A percentile compares a stretch with the other conserved stretches of the same genome.
Evolutionary conservation across 2,113 vertebrate species (phyloP).

Genomic region (Sardina pilchardus): DNA sequence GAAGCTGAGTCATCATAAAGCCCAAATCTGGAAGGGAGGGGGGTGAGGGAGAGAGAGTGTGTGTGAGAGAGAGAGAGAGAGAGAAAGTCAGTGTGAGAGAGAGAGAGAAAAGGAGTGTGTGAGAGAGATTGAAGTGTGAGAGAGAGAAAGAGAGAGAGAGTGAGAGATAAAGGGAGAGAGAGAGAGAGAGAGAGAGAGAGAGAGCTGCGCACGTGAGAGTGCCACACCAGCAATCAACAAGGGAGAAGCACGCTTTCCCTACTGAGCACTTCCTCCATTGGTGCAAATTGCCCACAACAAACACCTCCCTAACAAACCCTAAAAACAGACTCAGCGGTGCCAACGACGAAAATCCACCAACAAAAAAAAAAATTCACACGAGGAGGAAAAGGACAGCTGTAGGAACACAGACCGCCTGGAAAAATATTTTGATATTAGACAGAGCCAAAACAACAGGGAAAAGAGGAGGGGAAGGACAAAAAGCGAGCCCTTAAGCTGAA

Average conservation of each 20-base stretch:
- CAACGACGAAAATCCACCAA: neutral
- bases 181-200: neutral
- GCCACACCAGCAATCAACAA: slow-evolving; percentile 52
- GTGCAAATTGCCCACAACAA: neutral
- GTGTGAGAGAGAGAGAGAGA: too few relatives aligned
- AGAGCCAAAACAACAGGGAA: slow-evolving; percentile 7
- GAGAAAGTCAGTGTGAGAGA: too few relatives aligned
- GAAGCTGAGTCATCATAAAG: slow-evolving; percentile 65
- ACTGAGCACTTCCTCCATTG: slow-evolving; percentile 5
- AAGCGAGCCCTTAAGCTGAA: neutral
- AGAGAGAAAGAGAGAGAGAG: slow-evolving; percentile 25
- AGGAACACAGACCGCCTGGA: neutral
- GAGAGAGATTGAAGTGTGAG: neutral
- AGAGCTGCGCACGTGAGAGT: slow-evolving; percentile 53
- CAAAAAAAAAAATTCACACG: neutral
- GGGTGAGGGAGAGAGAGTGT: neutral
- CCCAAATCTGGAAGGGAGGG: slow-evolving; percentile 55
- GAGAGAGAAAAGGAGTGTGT: neutral
- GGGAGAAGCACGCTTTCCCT: slow-evolving; percentile 18
- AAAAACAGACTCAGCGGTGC: neutral
- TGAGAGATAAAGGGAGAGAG: neutral
- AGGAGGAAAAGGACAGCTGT: slow-evolving; percentile 6
- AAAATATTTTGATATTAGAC: slow-evolving; percentile 1
- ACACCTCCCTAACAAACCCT: neutral
- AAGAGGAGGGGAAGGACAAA: neutral